phyloP scores from a whole-genome alignment of 1,140 invertebrate genomes.

The Yoshiicerus persimilis region DNA sequence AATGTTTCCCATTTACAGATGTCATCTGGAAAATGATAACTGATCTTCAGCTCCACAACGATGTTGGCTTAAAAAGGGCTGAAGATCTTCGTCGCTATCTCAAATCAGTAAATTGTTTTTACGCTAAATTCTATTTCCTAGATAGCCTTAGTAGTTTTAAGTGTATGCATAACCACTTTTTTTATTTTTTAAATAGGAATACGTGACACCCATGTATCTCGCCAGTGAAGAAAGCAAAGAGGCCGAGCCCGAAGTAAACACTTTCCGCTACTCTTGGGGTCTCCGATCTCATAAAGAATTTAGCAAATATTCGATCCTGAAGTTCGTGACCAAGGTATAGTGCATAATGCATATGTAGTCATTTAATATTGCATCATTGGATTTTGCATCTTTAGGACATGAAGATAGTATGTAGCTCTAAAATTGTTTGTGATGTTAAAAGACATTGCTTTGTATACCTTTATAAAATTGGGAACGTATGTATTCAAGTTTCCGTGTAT shows the following conservation, averaged over 20 bases:
- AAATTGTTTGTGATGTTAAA: background rate
- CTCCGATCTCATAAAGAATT: slow-evolving; percentile 40
- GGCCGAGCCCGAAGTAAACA: slow-evolving; percentile 13
- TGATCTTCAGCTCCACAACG: background rate
- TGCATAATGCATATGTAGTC: too few relatives aligned
- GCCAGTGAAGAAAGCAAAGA: slow-evolving; percentile 16
- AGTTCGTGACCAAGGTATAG: slow-evolving; percentile 38
- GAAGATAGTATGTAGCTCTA: too few relatives aligned
- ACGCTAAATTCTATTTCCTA: background rate
- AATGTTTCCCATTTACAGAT: background rate
- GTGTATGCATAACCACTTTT: too few relatives aligned
- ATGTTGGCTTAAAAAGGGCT: background rate
- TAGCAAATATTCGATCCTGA: slow-evolving; percentile 39
- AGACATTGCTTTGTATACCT: background rate
- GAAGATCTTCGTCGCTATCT: slow-evolving; percentile 40
- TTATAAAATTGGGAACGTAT: background rate
- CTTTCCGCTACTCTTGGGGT: slow-evolving; percentile 41
- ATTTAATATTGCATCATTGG: too few relatives aligned
- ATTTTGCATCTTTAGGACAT: too few relatives aligned
- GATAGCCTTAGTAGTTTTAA: too few relatives aligned
- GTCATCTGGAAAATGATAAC: slow-evolving; percentile 22
- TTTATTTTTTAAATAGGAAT: slow-evolving; percentile 33
- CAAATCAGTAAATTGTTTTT: slow-evolving; percentile 29
- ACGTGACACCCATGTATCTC: slow-evolving; percentile 33
- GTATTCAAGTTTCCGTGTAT: background rate